phyloP scores from a whole-genome alignment of 2,888 invertebrate genomes.

The Eugnorisma glareosa region DNA sequence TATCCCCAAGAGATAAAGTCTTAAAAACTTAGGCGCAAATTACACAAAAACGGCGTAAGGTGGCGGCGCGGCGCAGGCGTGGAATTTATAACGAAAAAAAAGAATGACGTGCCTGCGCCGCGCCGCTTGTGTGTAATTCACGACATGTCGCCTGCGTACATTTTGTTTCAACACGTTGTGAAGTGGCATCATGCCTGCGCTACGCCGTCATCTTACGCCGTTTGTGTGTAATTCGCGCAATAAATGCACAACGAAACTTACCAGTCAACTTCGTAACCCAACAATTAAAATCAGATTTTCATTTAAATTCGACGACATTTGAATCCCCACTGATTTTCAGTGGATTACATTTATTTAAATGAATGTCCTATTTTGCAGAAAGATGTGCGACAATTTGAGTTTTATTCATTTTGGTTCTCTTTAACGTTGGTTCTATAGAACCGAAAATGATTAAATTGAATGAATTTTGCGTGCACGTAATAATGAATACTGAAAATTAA shows the following conservation, averaged over 20 bases:
- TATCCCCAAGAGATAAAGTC: background rate
- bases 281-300: slow-evolving; percentile 50
- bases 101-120: no score
- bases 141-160: no score
- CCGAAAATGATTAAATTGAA: no score
- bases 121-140: no score
- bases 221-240: no score
- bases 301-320: slow-evolving; percentile 43
- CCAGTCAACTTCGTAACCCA: background rate
- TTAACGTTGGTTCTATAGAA: background rate
- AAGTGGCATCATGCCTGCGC: no score
- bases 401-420: background rate
- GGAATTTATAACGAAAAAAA: no score
- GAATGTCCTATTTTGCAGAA: background rate
- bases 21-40: no score
- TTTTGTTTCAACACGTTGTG: no score
- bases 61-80: no score
- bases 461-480: background rate
- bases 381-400: background rate
- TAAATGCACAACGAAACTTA: background rate
- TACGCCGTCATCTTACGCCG: no score
- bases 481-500: background rate
- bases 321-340: slow-evolving; percentile 36
- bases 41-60: no score
- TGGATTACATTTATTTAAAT: slow-evolving; percentile 42